Evolutionary conservation across 2,797 vertebrate genomes (phyloP), one percentile per base, ranked within the genome.

Genomic region (Aphelocoma californica): DNA sequence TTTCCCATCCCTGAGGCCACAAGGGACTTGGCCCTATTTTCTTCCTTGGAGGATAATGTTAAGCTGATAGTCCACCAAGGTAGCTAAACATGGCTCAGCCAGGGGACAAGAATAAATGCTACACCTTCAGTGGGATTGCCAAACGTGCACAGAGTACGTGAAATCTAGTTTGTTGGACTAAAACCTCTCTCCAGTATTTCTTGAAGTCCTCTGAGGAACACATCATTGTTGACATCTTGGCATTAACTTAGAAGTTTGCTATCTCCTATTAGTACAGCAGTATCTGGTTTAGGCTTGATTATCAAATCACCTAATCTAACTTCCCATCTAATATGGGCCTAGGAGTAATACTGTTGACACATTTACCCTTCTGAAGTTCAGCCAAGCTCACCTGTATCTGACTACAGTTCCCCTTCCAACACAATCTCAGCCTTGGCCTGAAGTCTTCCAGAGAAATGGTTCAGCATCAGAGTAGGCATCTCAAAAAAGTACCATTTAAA

Each of bases 121-220:
- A 21, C 0, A 0, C 18, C 47, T 32, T 62, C 38, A 51, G 36
- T 24, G 44, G 18, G 21, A 44, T 21, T 75, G 9, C 16, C 60
- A 89, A 47, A 44, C 0, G 0, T 51, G 42, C 15, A 13, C 8
- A 51, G 34, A 48, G 23, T n/a, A 20, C 12, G 4, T 12, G 19
- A 85, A 71, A 45, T 54, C 26, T 21, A 45, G 8, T 73, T 73
- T 83, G n/a, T 54, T 16, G 14, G 51, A 71, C 36, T 58, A 45
- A 74, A 56, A 66, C 24, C 7, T 70, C 53, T 60, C 78, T 32
- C 48, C 48, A 66, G 0, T 31, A 60, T 74, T 90, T 67, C 69
- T 34, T 62, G 12, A 83, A 54, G 45, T 57, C 20, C 38, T 90
- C 40, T 45, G 26, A 67, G 42, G 48, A 56, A 34, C 29, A n/a